Evolutionary conservation across 2,113 vertebrate species (phyloP).

Genomic region (Oreochromis spilurus): DNA sequence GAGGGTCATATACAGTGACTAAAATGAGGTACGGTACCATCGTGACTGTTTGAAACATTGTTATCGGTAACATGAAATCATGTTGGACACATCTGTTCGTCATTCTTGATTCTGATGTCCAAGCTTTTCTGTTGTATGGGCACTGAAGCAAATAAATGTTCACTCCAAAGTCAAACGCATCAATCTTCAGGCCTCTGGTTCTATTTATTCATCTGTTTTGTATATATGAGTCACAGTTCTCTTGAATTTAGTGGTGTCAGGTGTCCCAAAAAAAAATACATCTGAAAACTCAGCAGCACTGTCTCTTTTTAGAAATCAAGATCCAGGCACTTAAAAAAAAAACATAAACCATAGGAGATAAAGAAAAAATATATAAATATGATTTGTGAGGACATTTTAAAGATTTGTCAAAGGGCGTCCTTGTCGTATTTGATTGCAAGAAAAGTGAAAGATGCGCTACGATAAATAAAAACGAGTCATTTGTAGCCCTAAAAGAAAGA

Average conservation of each 20-base stretch:
- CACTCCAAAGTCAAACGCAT: not conserved
- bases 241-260: not conserved
- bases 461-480: not conserved
- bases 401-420: not conserved
- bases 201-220: not conserved
- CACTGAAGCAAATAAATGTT: not conserved
- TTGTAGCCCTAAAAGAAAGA: not conserved
- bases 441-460: not conserved
- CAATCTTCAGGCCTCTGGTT: not conserved
- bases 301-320: not conserved
- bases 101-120: not conserved
- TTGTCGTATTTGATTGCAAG: not conserved
- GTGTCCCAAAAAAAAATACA: not conserved
- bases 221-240: not conserved
- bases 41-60: not conserved
- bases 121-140: not conserved
- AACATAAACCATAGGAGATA: not conserved
- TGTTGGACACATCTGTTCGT: not conserved
- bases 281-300: not conserved
- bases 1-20: not conserved
- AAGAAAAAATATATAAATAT: not conserved
- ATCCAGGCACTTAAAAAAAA: not conserved
- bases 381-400: not conserved
- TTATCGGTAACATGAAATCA: not conserved
- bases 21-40: not conserved